Percentiles rank a stretch among this genome's conserved stretches.
Evolutionary conservation across 1,140 invertebrate genomes (phyloP).

Genomic region (Calephelis nemesis): DNA sequence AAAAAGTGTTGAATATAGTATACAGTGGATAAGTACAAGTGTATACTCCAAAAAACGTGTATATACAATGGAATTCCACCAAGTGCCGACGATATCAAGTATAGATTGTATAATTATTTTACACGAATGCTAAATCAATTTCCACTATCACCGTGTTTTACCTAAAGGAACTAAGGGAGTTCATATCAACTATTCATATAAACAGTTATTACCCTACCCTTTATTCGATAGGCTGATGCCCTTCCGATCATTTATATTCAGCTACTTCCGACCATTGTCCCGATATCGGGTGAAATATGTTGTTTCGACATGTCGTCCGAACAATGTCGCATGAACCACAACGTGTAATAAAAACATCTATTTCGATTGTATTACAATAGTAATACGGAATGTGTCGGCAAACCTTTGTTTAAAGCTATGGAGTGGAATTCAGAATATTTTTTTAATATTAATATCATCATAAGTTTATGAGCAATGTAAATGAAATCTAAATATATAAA

Average conservation of each 20-base stretch:
- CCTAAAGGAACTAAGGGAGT: constrained; percentile 6
- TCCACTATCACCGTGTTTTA: background rate
- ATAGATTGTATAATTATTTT: no score
- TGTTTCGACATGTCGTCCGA: constrained; percentile 58
- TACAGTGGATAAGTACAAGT: no score
- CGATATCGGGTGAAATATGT: constrained; percentile 75
- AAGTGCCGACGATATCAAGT: no score
- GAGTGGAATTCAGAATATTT: no score
- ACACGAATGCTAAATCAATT: no score
- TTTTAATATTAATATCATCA: no score
- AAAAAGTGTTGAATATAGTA: no score
- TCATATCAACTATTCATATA: constrained; percentile 20
- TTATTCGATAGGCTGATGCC: constrained; percentile 60
- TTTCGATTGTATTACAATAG: constrained; percentile 11
- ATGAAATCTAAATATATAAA: no score
- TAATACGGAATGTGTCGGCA: constrained; percentile 25
- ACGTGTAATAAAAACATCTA: constrained; percentile 24
- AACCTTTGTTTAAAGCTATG: no score
- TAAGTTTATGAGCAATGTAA: no score
- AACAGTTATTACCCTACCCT: constrained; percentile 35
- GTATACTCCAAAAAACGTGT: no score
- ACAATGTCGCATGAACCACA: constrained; percentile 45
- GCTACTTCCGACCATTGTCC: constrained; percentile 66
- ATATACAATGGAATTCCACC: no score
- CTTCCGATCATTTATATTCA: constrained; percentile 74